A percentile compares a stretch with the other conserved stretches of the same genome.
Evolutionary conservation across 37 sponge, comb jelly and placozoan genomes (phyloP).

Genomic region (Eunapius fragilis): DNA sequence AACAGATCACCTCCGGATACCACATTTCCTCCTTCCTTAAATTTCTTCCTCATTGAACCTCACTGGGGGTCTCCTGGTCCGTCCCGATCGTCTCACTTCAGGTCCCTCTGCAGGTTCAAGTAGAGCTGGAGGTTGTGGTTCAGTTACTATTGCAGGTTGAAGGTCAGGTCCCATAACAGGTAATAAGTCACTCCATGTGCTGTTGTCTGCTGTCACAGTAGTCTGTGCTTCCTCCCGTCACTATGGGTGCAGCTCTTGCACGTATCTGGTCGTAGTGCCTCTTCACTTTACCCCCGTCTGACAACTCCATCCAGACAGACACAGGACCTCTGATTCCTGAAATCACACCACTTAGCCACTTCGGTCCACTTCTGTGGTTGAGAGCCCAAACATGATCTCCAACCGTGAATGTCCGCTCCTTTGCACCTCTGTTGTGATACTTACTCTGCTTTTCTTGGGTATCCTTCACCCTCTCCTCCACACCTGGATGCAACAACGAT

Average conservation of each 20-base stretch:
- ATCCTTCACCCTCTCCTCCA: neutral
- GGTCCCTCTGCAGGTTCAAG: too few relatives aligned
- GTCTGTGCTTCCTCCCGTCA: too few relatives aligned
- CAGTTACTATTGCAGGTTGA: too few relatives aligned
- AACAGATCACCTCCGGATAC: too few relatives aligned
- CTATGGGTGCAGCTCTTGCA: conserved; percentile 2
- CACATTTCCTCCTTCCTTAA: too few relatives aligned
- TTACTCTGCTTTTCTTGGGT: conserved; percentile 9
- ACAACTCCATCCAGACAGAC: neutral
- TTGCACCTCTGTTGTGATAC: neutral
- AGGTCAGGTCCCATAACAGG: too few relatives aligned
- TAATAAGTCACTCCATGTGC: too few relatives aligned
- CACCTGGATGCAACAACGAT: conserved; percentile 27
- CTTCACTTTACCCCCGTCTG: neutral
- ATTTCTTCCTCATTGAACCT: too few relatives aligned
- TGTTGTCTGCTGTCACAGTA: too few relatives aligned
- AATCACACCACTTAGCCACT: conserved; percentile 5
- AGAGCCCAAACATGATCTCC: neutral
- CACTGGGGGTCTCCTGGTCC: too few relatives aligned
- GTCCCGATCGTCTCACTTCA: too few relatives aligned
- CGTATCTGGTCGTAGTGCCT: neutral
- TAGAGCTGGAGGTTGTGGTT: too few relatives aligned
- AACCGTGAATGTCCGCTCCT: neutral
- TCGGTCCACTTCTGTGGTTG: neutral
- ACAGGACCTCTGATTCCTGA: neutral